Evolutionary conservation across 2,888 invertebrate species (phyloP).

Genomic region (Drosophila kanekoi): DNA sequence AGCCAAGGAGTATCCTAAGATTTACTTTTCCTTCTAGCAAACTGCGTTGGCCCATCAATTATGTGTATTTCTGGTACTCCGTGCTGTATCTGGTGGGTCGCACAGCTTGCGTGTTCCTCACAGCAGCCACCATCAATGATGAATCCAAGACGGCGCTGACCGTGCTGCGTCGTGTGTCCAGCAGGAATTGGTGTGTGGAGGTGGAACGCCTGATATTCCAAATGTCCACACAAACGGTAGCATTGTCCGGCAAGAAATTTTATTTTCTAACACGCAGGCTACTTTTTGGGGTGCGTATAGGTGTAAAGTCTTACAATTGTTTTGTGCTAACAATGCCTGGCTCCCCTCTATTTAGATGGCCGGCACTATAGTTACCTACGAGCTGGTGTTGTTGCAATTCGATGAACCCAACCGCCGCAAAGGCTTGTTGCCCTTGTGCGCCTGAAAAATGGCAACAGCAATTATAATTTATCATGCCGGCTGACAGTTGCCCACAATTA

Average conservation of each 20-base stretch:
- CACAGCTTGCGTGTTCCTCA: conserved; percentile 86
- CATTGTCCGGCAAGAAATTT: conserved; percentile 88
- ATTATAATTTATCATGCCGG: conserved; percentile 61
- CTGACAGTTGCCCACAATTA: conserved; percentile 65
- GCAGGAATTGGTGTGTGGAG: conserved; percentile 82
- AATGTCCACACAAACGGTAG: conserved; percentile 86
- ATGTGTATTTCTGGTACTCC: conserved; percentile 87
- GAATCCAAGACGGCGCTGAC: conserved; percentile 86
- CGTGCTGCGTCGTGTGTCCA: conserved; percentile 84
- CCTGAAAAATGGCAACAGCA: conserved; percentile 48
- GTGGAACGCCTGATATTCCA: conserved; percentile 87
- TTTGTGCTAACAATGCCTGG: not conserved
- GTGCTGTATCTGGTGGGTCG: conserved; percentile 86
- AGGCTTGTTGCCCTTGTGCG: conserved; percentile 80
- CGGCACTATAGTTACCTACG: conserved; percentile 88
- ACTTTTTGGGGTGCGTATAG: conserved; percentile 86
- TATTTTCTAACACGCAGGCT: conserved; percentile 87
- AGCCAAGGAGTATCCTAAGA: not conserved
- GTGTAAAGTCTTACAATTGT: not conserved
- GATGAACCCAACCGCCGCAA: conserved; percentile 83
- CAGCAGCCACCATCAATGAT: conserved; percentile 87
- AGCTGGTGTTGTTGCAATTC: conserved; percentile 89
- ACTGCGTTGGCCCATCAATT: conserved; percentile 85
- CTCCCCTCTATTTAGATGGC: conserved; percentile 85
- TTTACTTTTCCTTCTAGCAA: conserved; percentile 62